These are phyloP conservation scores for Probosciger aterrimus DNA, from an alignment of 2,113 vertebrate species.

Conservation along the genomic window DNA sequence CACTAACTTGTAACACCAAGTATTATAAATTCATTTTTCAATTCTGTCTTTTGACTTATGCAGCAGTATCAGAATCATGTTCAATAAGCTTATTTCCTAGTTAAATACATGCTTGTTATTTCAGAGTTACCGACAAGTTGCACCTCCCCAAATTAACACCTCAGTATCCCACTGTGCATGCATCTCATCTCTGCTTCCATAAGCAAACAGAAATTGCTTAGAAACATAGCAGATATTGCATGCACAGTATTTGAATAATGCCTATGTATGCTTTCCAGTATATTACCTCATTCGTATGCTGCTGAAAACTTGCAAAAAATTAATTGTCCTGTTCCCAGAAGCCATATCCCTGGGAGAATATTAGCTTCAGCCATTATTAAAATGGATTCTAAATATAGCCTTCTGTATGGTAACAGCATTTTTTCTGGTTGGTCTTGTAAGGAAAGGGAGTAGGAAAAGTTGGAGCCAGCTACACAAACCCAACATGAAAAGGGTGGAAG, in stretches of 20 bases:
- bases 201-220: slow-evolving; percentile 26
- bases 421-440: neutral
- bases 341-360: neutral
- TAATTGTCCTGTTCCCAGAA: slow-evolving; percentile 13
- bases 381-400: neutral
- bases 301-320: slow-evolving; percentile 2
- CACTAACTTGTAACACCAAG: neutral
- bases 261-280: neutral
- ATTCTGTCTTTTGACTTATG: neutral
- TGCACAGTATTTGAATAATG: neutral
- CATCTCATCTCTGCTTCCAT: neutral
- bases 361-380: slow-evolving; percentile 18
- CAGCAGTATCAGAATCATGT: neutral
- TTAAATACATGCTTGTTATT: neutral
- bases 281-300: neutral
- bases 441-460: neutral
- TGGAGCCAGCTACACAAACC: neutral
- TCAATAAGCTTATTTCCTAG: neutral
- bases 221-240: neutral
- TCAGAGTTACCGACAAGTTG: neutral
- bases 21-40: neutral
- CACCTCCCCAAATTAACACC: neutral
- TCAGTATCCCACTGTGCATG: neutral
- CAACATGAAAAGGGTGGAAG: neutral
- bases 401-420: neutral